These are phyloP conservation scores for Molossus molossus DNA, from an alignment of 2,797 vertebrate species.

Conservation along the genomic window DNA sequence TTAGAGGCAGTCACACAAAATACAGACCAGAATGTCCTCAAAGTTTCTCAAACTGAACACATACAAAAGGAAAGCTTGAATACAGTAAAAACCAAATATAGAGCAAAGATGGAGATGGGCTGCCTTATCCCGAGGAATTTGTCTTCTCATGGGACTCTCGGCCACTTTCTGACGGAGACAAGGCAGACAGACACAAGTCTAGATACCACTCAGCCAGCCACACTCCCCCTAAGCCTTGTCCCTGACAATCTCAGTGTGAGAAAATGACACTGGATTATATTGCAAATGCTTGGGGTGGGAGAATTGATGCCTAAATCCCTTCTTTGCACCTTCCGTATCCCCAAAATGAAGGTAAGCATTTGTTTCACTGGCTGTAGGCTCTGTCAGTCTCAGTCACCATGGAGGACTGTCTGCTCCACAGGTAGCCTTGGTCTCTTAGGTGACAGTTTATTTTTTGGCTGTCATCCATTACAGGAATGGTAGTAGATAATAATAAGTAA, in stretches of 20 bases:
- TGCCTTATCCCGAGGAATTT: background rate
- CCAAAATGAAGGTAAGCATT: background rate
- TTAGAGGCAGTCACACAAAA: conserved; percentile 26
- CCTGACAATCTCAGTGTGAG: background rate
- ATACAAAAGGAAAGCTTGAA: background rate
- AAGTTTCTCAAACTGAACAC: background rate
- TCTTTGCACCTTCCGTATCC: background rate
- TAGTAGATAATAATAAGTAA: background rate
- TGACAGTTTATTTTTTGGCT: background rate
- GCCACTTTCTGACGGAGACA: background rate
- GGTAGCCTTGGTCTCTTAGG: background rate
- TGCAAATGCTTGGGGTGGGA: background rate
- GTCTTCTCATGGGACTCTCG: background rate
- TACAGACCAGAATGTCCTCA: background rate
- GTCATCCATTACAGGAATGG: background rate
- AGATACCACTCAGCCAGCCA: background rate
- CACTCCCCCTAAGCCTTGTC: background rate
- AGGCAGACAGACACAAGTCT: background rate
- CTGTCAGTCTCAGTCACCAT: background rate
- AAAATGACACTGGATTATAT: background rate
- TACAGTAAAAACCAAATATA: background rate
- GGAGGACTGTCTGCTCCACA: background rate
- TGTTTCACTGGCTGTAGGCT: background rate
- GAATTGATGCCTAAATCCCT: background rate
- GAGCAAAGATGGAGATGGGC: background rate